These are phyloP conservation scores for Cetoscarus ocellatus DNA, from an alignment of 2,797 vertebrate genomes.

Conservation along the genomic window DNA sequence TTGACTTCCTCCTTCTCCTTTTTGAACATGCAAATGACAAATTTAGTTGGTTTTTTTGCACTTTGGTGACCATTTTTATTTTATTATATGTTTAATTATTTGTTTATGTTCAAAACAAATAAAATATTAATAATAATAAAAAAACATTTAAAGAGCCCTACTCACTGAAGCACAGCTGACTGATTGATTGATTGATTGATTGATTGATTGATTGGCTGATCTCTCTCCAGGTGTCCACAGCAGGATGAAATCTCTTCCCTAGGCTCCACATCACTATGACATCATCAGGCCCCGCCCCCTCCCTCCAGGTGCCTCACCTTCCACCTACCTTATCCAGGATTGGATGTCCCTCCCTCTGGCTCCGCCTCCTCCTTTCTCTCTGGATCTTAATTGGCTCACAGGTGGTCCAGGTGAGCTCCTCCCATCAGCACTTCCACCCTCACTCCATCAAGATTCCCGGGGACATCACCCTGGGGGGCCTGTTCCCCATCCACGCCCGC, in stretches of 20 bases:
- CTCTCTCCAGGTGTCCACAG: constrained; percentile 51
- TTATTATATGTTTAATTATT: too few relatives aligned
- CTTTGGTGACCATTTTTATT: too few relatives aligned
- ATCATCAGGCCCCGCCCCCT: constrained; percentile 43
- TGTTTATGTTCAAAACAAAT: too few relatives aligned
- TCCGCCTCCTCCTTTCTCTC: constrained; percentile 48
- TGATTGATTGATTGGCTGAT: background rate
- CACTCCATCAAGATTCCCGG: constrained; percentile 90
- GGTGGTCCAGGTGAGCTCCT: constrained; percentile 47
- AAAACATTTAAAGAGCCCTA: too few relatives aligned
- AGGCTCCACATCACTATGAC: constrained; percentile 62
- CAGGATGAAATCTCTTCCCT: constrained; percentile 61
- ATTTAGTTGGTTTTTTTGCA: too few relatives aligned
- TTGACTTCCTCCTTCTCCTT: too few relatives aligned
- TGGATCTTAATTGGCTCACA: constrained; percentile 47
- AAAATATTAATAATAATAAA: too few relatives aligned
- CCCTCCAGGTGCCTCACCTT: background rate
- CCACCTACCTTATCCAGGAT: background rate
- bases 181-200: background rate
- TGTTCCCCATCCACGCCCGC: constrained; percentile 91
- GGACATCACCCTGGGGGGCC: constrained; percentile 90
- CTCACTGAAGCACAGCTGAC: too few relatives aligned
- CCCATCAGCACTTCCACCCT: constrained; percentile 82
- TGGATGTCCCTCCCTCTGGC: constrained; percentile 19
- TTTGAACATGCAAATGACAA: too few relatives aligned